Conservation (phyloP, 2,113 vertebrate genomes). For the Isichthys henryi region DNA sequence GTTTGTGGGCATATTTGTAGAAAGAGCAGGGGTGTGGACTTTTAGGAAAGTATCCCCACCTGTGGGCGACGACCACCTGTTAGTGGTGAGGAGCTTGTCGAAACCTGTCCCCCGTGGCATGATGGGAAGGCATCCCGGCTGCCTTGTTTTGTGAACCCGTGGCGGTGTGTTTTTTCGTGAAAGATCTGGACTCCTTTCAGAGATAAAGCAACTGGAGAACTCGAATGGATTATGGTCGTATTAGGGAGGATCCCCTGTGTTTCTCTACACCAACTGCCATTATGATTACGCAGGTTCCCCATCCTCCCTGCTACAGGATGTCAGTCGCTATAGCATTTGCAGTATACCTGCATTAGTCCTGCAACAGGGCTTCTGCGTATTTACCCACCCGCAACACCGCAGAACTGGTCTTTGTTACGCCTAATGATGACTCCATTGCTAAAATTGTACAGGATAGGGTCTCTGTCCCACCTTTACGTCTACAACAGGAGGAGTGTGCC, state of each 20-base stretch:
- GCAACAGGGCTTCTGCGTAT: background rate
- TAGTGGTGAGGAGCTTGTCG: background rate
- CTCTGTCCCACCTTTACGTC: background rate
- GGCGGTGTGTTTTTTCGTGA: constrained; percentile 32
- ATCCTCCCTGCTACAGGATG: background rate
- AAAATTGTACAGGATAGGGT: background rate
- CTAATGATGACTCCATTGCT: background rate
- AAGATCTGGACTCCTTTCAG: constrained; percentile 47
- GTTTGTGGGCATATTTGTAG: constrained; percentile 36
- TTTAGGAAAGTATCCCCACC: background rate
- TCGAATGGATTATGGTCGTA: constrained; percentile 43
- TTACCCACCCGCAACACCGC: background rate
- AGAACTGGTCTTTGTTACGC: background rate
- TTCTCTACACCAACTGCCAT: constrained; percentile 36
- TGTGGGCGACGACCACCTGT: background rate
- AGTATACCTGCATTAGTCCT: background rate
- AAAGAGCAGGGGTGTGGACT: constrained; percentile 40
- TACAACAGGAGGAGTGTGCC: background rate
- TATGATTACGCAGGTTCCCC: background rate
- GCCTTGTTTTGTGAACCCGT: background rate
- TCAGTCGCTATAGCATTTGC: background rate
- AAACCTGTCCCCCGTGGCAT: background rate
- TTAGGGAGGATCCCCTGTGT: constrained; percentile 56
- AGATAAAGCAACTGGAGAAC: constrained; percentile 33
- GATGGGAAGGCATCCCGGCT: background rate